Base-by-base conservation (phyloP, 1,140 invertebrate species). In the Drosophila hydei region DNA sequence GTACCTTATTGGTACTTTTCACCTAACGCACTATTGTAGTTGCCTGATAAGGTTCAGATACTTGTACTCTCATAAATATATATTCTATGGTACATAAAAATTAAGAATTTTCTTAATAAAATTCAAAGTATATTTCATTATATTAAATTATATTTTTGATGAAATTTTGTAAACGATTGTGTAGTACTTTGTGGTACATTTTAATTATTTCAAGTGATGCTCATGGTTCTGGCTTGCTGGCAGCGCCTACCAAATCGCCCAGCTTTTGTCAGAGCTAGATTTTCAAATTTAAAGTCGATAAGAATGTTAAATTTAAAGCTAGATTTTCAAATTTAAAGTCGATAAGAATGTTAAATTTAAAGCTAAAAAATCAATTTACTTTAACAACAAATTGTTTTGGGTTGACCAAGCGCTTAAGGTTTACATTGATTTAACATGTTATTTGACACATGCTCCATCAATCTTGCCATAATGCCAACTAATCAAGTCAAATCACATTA, bases 401-500 rank as follows among this genome's bases (percentile, higher is more conserved):
- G 19, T 4, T 45, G 21, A 43, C 27, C 14, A 64, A 61, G 16
- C 19, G 42, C 45, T 38, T 69, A 68, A 43, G 27, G 38, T 43
- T 60, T 63, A 36, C 30, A 69, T 50, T 62, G 47, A 63, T 21
- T 69, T 77, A 25, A 55, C 77, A 65, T 79, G 48, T 70, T 73
- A 61, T 65, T 79, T 76, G 62, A 81, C 75, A 72, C 67, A 75
- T 77, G 54, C 54, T 54, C 18, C 77, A 85, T 85, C 81, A 80
- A 85, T 85, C 81, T 80, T 71, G 11, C 7, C 56, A 64, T 83
- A 81, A 81, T 87, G 54, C 50, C 63, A 76, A 85, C 63, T 79
- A 75, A 83, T 79, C 77, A 75, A 68, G 69, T 70, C 64, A 45
- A 70, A 79, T 83, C 74, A 75, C 77, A 80, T 87, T 74, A 80